Conservation (phyloP, 2,113 vertebrate genomes). For the Eulacestoma nigropectus region DNA sequence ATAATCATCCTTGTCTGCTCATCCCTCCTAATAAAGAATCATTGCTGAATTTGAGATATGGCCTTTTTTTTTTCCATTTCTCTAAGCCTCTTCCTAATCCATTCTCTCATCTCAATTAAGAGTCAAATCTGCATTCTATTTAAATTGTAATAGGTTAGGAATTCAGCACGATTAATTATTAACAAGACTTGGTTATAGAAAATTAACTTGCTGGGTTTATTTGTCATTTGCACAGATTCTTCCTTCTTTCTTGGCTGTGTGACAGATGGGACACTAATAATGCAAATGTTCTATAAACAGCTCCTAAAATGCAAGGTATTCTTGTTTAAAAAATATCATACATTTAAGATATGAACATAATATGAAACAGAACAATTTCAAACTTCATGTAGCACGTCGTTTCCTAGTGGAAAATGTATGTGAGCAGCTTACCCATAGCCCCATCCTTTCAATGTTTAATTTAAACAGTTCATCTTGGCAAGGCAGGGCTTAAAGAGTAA, state of each 20-base stretch:
- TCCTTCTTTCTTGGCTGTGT: not conserved
- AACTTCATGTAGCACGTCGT: not conserved
- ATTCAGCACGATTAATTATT: not conserved
- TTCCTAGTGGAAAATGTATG: not conserved
- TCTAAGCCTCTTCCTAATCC: not conserved
- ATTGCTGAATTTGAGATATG: not conserved
- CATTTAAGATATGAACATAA: not conserved
- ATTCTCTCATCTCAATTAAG: not conserved
- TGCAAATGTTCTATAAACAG: not conserved
- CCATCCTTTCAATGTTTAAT: not conserved
- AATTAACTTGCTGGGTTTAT: not conserved
- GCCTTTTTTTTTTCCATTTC: not conserved
- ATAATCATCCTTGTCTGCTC: not conserved
- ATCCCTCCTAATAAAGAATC: not conserved
- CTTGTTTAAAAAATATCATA: not conserved
- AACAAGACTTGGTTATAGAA: not conserved
- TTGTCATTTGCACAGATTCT: not conserved
- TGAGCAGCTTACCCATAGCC: not conserved
- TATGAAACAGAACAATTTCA: not conserved
- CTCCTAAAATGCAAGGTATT: not conserved
- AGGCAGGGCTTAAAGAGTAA: not conserved
- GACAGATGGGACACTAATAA: not conserved
- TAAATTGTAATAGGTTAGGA: not conserved
- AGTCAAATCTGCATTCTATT: not conserved
- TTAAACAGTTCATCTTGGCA: not conserved